Evolutionary conservation across 1,140 invertebrate species (phyloP).

Genomic region (Scylla paramamosain): DNA sequence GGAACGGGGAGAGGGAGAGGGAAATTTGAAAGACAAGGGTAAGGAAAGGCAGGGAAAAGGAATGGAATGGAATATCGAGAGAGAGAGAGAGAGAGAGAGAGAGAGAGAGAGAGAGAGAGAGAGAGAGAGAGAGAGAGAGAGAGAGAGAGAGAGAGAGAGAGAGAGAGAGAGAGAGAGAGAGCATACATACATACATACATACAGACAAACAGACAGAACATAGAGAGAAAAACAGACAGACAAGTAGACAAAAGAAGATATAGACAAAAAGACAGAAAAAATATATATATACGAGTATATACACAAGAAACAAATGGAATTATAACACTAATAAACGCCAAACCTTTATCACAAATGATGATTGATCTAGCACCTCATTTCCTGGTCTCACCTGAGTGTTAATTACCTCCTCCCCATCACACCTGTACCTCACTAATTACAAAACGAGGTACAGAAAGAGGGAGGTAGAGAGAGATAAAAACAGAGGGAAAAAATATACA

Average conservation of each 20-base stretch:
- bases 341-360: not conserved
- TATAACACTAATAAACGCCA: not conserved
- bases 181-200: not conserved
- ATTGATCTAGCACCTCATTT: not conserved
- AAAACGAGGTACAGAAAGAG: not conserved
- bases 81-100: slow-evolving; percentile 31
- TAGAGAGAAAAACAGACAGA: not conserved
- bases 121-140: not conserved
- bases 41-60: not conserved
- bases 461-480: not conserved
- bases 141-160: slow-evolving; percentile 13
- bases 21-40: not conserved
- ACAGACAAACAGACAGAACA: not conserved
- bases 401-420: not conserved
- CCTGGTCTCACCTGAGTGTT: not conserved
- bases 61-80: not conserved
- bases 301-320: not conserved
- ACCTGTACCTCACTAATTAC: slow-evolving; percentile 10
- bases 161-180: not conserved
- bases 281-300: not conserved
- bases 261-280: not conserved
- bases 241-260: not conserved
- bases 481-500: not conserved
- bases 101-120: not conserved
- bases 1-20: slow-evolving; percentile 6